Evolutionary conservation across 2,888 invertebrate genomes (phyloP), one percentile per base, ranked within the genome.

Genomic region (Stenolophus ochropezus): DNA sequence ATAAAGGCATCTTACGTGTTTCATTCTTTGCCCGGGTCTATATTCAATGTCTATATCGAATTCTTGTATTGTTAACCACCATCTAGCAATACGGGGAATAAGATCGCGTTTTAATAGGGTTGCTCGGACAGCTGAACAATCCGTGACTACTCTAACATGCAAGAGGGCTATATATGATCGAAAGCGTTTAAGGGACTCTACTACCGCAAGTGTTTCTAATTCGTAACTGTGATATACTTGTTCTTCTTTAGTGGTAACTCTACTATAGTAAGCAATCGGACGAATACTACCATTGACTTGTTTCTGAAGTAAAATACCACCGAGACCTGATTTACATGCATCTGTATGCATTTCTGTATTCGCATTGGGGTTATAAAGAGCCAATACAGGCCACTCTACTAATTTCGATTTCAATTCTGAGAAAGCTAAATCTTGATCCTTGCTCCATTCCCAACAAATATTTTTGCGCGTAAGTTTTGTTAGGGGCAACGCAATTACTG

Each of bases 121-220:
- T 0, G 58, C 82, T 73, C 76, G 84, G 82, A 47, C 76, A 8
- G 23, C 51, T 20, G 69, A 53, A 83, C 85, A 85, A 53, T 87
- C 86, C 2, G 86, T 86, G 0, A 86, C 75, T 23, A 87, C 80
- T 78, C 84, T 85, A 74, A 89, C 88, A 2, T 69, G 18, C 2
- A 84, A 83, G 0, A 86, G 86, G 3, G 86, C 82, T 0, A 89
- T 58, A 77, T 88, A 89, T 0, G 84, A 84, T 11, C 87, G 83
- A 81, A 88, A 88, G 77, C 86, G 85, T 14, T 85, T 81, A 1
- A 88, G 47, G 6, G 85, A 84, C 71, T 84, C 85, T 0, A 88
- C 86, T 0, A 89, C 85, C 0, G 88, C 88, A 16, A 51, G 14
- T 51, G 16, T 51, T 51, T 51, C 25, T 18, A 21, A 14, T 23